Evolutionary conservation across 2,888 invertebrate genomes (phyloP).

Genomic region (Minunthozetes semirufus): DNA sequence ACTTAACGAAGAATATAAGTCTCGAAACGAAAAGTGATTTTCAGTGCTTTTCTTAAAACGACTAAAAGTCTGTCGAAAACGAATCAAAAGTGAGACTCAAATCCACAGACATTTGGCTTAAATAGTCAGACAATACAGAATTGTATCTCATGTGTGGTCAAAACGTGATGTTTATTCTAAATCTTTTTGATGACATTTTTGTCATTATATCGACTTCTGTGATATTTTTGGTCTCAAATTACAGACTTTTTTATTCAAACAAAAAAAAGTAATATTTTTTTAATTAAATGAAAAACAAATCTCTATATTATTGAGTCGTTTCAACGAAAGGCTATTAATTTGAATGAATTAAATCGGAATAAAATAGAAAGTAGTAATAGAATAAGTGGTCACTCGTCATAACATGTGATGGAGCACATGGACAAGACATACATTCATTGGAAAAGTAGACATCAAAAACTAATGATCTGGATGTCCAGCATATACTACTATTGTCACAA

Average conservation of each 20-base stretch:
- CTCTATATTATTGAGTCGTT: background rate
- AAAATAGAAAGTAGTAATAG: background rate
- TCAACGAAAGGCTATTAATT: too few relatives aligned
- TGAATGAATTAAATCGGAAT: background rate
- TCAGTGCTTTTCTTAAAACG: background rate
- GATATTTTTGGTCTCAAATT: too few relatives aligned
- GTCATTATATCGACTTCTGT: background rate
- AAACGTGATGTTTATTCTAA: slow-evolving; percentile 1
- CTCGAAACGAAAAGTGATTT: background rate
- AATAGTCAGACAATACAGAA: background rate
- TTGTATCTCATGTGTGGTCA: background rate
- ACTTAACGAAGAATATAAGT: background rate
- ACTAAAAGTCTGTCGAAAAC: too few relatives aligned
- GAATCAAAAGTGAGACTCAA: background rate
- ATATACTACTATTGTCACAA: too few relatives aligned
- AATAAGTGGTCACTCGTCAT: background rate
- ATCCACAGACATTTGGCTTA: background rate
- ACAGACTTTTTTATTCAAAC: too few relatives aligned
- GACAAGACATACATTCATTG: background rate
- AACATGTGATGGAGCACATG: background rate
- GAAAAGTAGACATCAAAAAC: too few relatives aligned
- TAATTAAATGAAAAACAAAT: too few relatives aligned
- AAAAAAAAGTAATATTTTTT: too few relatives aligned
- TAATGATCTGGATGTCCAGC: too few relatives aligned
- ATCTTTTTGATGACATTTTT: too few relatives aligned